These are phyloP conservation scores for Pristionchus maxplancki DNA, from an alignment of 2,888 invertebrate species.

Conservation along the genomic window DNA sequence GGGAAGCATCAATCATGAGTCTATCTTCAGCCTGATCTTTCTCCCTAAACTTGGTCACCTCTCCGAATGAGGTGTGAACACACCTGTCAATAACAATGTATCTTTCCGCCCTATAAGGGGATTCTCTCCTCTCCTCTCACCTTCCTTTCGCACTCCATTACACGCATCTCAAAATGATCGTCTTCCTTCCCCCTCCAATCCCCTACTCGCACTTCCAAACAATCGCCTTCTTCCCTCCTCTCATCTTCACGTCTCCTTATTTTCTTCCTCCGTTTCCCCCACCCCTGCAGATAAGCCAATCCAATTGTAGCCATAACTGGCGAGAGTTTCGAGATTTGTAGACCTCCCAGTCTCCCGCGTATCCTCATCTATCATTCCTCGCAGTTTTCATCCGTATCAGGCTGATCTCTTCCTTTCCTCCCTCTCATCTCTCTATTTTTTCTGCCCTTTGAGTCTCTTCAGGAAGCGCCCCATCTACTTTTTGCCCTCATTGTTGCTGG, in stretches of 20 bases:
- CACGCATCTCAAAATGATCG: slow-evolving; percentile 40
- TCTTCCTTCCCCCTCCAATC: background rate
- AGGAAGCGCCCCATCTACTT: slow-evolving; percentile 41
- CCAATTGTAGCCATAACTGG: slow-evolving; percentile 16
- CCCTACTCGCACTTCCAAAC: slow-evolving; percentile 18
- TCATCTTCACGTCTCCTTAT: background rate
- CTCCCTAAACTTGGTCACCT: slow-evolving; percentile 11
- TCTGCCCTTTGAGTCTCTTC: slow-evolving; percentile 31
- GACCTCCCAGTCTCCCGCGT: background rate
- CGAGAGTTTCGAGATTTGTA: slow-evolving; percentile 21
- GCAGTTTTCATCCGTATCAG: slow-evolving; percentile 17
- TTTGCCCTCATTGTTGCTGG: slow-evolving; percentile 34
- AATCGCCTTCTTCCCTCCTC: background rate
- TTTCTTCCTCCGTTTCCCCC: slow-evolving; percentile 6
- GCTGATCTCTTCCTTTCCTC: background rate
- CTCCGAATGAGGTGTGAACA: slow-evolving; percentile 21
- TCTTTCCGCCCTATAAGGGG: background rate
- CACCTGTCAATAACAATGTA: slow-evolving; percentile 17
- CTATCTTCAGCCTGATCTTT: slow-evolving; percentile 2
- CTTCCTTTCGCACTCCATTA: background rate
- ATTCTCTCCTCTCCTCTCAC: background rate
- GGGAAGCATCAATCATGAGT: slow-evolving; percentile 18
- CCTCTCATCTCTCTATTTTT: slow-evolving; percentile 18
- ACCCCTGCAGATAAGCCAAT: background rate
- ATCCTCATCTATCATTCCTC: slow-evolving; percentile 18